Conservation (phyloP, 2,113 vertebrate species). For the Otis tarda region DNA sequence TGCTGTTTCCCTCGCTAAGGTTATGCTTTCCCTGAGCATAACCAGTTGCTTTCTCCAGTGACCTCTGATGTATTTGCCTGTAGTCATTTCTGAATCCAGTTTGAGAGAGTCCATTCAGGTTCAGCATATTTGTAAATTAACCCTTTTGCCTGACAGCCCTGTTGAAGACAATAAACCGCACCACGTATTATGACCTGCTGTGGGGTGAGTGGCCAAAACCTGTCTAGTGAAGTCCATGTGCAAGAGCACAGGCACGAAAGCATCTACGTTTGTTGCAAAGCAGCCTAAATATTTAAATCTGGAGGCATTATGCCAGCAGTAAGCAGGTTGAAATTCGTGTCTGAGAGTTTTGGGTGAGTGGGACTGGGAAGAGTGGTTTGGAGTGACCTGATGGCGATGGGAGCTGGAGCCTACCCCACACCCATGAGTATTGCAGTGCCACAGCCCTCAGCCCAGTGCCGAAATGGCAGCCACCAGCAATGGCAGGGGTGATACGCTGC, state of each 20-base stretch:
- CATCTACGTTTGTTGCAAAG: background rate
- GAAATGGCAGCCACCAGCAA: background rate
- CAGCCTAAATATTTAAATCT: background rate
- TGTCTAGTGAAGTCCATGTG: rapidly evolving
- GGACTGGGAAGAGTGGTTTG: no score
- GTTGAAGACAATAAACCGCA: background rate
- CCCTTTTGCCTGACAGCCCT: background rate
- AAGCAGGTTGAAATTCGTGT: background rate
- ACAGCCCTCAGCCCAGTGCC: background rate
- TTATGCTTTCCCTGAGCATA: no score
- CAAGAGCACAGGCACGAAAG: background rate
- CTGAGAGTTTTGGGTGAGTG: background rate
- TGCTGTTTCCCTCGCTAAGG: background rate
- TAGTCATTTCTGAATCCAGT: background rate
- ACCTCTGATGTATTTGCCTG: background rate
- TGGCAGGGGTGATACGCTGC: background rate
- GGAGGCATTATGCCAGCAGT: background rate
- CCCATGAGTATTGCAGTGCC: rapidly evolving
- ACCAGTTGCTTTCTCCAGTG: background rate
- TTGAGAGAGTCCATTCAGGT: background rate
- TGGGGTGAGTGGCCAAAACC: background rate
- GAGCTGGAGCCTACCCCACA: background rate
- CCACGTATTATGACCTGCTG: rapidly evolving
- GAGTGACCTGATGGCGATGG: rapidly evolving
- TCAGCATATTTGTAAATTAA: background rate